Conservation (phyloP, 2,888 invertebrate species). For the Pterostichus niger region DNA sequence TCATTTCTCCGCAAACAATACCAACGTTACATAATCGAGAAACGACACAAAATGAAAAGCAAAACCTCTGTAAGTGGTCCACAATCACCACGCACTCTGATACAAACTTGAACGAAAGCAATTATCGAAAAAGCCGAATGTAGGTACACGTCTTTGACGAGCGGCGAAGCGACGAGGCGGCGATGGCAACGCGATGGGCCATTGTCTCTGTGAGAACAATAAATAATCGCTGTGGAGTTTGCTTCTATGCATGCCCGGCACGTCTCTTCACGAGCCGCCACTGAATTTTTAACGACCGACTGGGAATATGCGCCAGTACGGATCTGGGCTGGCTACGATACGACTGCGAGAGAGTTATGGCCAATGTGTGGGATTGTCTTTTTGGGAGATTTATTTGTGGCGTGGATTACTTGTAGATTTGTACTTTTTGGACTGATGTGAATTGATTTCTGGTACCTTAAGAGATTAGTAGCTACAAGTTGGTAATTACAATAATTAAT, state of each 20-base stretch:
- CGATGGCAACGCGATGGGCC: background rate
- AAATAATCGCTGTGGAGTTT: slow-evolving; percentile 45
- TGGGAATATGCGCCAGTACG: slow-evolving; percentile 32
- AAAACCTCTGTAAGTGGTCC: slow-evolving; percentile 41
- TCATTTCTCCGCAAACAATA: slow-evolving; percentile 40
- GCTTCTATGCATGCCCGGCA: slow-evolving; percentile 31
- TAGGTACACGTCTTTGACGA: slow-evolving; percentile 17
- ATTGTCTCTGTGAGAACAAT: slow-evolving; percentile 58
- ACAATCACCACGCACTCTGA: slow-evolving; percentile 22
- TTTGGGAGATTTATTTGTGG: slow-evolving; percentile 25
- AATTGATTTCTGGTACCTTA: slow-evolving; percentile 26
- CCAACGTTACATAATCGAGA: slow-evolving; percentile 35
- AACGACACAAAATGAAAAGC: slow-evolving; percentile 28
- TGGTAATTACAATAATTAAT: too few relatives aligned
- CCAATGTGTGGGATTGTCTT: slow-evolving; percentile 50
- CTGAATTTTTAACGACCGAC: slow-evolving; percentile 55
- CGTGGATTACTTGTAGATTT: slow-evolving; percentile 52
- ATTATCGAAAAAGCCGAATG: slow-evolving; percentile 48
- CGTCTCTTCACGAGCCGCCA: slow-evolving; percentile 35
- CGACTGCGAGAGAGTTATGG: slow-evolving; percentile 35
- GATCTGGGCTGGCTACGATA: slow-evolving; percentile 28
- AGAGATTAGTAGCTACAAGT: background rate
- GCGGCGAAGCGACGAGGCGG: background rate
- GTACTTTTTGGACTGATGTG: slow-evolving; percentile 23
- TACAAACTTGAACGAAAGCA: slow-evolving; percentile 21